Evolutionary conservation across 2,113 vertebrate genomes (phyloP).

Genomic region (Psilopsiagon aymara): DNA sequence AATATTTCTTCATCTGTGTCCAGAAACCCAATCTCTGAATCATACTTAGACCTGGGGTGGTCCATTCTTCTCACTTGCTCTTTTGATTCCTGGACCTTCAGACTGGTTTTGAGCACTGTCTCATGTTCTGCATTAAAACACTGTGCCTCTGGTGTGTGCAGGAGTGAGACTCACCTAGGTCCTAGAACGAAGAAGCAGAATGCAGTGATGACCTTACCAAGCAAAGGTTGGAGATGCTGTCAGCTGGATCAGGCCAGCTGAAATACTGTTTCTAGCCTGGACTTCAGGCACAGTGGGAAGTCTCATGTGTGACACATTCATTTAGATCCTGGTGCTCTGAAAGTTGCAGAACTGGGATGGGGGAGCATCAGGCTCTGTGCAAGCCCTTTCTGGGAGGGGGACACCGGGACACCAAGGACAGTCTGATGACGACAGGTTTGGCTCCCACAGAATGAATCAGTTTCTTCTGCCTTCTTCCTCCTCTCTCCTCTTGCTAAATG

Average conservation of each 20-base stretch:
- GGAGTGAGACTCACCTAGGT: not conserved
- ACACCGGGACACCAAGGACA: not conserved
- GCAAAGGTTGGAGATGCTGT: not conserved
- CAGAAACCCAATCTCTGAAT: not conserved
- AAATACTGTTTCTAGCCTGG: not conserved
- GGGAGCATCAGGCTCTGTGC: not conserved
- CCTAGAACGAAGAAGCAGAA: not conserved
- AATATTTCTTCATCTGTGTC: not conserved
- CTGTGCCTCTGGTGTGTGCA: accelerated
- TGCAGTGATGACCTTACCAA: not conserved
- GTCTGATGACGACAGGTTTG: not conserved
- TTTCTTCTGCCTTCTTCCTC: not conserved
- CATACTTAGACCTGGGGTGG: not conserved
- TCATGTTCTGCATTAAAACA: not conserved
- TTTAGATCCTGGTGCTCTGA: not conserved
- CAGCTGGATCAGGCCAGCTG: not conserved
- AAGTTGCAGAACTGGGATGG: not conserved
- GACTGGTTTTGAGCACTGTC: not conserved
- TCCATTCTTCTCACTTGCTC: not conserved
- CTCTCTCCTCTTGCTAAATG: not conserved
- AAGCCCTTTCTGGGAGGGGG: not conserved
- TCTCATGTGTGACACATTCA: not conserved
- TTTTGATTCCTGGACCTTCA: not conserved
- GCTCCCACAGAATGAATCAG: not conserved
- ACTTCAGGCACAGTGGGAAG: not conserved